Evolutionary conservation across 2,113 vertebrate species (phyloP).

Genomic region (Lepus americanus): DNA sequence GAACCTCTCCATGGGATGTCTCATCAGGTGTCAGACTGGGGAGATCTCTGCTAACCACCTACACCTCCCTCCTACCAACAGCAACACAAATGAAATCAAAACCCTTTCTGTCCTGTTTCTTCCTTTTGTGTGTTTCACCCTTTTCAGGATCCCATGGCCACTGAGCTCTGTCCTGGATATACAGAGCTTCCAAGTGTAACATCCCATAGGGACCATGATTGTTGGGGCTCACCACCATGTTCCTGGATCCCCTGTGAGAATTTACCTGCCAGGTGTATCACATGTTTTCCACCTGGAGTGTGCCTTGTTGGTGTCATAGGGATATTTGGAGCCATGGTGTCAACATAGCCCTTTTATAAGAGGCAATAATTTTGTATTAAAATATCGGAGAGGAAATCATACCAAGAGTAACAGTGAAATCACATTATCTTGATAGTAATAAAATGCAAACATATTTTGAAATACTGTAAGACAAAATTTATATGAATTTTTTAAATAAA

Average conservation of each 20-base stretch:
- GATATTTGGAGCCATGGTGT: not conserved
- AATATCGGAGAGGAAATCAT: not conserved
- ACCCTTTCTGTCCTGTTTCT: not conserved
- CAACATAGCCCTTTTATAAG: not conserved
- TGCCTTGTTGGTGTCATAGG: not conserved
- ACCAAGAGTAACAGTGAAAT: not conserved
- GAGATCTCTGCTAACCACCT: not conserved
- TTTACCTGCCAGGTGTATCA: not conserved
- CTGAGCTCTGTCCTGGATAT: not conserved
- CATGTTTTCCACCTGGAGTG: not conserved
- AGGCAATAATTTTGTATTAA: not conserved
- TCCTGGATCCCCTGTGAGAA: not conserved
- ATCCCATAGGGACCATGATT: not conserved
- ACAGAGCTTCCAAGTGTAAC: not conserved
- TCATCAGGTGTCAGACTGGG: not conserved
- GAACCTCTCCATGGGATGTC: not conserved
- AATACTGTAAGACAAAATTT: not conserved
- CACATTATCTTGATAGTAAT: not conserved
- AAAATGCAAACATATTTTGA: not conserved
- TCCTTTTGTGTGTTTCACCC: not conserved
- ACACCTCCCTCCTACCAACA: not conserved
- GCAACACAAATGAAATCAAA: not conserved
- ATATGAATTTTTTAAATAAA: slow-evolving; percentile 32
- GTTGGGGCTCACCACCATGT: not conserved
- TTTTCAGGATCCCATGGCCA: not conserved